Evolutionary conservation across 2,888 invertebrate genomes (phyloP).

Genomic region (Tanytarsus gracilentus): DNA sequence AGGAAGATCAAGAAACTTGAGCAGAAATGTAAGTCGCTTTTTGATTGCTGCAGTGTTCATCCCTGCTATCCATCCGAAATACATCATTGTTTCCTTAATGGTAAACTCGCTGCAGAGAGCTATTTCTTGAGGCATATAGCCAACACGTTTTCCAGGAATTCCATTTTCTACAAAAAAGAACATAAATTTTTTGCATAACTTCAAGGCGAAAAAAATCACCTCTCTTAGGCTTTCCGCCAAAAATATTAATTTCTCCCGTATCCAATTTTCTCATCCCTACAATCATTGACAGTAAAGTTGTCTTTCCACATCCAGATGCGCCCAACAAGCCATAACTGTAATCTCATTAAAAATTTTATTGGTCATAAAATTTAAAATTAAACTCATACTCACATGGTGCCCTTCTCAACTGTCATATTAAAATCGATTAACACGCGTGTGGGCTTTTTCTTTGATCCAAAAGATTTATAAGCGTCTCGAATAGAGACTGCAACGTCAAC

Average conservation of each 20-base stretch:
- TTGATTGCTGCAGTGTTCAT: slow-evolving; percentile 51
- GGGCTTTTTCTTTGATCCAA: neutral
- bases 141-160: slow-evolving; percentile 57
- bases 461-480: neutral
- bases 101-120: slow-evolving; percentile 62
- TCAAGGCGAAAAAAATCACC: no score
- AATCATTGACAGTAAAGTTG: slow-evolving; percentile 46
- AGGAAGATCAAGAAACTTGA: slow-evolving; percentile 60
- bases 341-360: neutral
- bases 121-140: slow-evolving; percentile 74
- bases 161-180: no score
- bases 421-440: slow-evolving; percentile 49
- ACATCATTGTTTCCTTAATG: slow-evolving; percentile 64
- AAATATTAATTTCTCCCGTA: slow-evolving; percentile 56
- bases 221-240: slow-evolving; percentile 42
- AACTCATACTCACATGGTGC: slow-evolving; percentile 54
- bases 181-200: no score
- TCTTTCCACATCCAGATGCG: slow-evolving; percentile 75
- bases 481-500: neutral
- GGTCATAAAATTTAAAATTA: neutral
- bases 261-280: slow-evolving; percentile 63
- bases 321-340: slow-evolving; percentile 68
- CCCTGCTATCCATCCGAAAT: slow-evolving; percentile 69
- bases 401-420: slow-evolving; percentile 56
- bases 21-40: slow-evolving; percentile 53